Conservation (phyloP, 2,113 vertebrate genomes). For the Crotalus tigris region DNA sequence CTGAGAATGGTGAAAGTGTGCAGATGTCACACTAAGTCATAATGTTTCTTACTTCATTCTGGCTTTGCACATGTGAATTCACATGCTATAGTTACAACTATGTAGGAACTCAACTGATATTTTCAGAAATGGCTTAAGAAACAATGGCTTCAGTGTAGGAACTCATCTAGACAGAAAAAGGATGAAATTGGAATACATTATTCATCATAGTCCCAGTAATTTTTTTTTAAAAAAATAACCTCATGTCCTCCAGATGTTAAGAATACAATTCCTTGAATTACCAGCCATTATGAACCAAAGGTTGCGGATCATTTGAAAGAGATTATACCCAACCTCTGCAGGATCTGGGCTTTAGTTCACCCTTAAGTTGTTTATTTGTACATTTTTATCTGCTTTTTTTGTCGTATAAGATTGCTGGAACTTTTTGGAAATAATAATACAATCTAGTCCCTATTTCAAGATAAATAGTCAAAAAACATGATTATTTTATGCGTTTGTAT, state of each 20-base stretch:
- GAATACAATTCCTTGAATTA: background rate
- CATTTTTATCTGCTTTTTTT: background rate
- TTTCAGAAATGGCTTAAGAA: background rate
- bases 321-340: background rate
- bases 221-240: background rate
- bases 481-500: too few species aligned
- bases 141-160: background rate
- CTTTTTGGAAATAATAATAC: too few species aligned
- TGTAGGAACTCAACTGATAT: background rate
- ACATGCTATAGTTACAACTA: background rate
- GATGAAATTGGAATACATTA: background rate
- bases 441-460: too few species aligned
- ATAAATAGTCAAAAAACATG: too few species aligned
- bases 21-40: background rate
- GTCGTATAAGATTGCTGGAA: background rate
- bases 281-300: background rate
- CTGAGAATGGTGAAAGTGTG: background rate
- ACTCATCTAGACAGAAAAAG: background rate
- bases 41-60: background rate
- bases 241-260: background rate
- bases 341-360: background rate
- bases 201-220: background rate
- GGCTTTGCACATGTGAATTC: background rate
- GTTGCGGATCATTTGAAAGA: background rate
- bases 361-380: background rate